These are phyloP conservation scores for Amiota mariae DNA, from an alignment of 2,888 invertebrate species.

Conservation along the genomic window DNA sequence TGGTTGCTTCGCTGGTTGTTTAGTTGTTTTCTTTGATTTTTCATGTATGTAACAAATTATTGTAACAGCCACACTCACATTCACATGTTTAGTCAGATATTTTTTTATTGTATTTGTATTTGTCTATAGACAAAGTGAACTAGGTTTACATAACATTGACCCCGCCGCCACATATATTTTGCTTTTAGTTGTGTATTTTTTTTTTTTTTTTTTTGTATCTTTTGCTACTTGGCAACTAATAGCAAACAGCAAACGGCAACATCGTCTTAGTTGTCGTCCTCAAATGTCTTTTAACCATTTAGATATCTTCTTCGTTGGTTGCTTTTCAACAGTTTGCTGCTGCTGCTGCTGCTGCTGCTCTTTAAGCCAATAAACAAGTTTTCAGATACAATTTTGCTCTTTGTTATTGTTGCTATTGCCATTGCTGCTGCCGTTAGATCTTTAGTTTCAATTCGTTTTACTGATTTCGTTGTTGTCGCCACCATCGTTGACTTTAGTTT, in stretches of 20 bases:
- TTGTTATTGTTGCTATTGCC: conserved; percentile 29
- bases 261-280: not conserved
- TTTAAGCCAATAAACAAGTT: conserved; percentile 66
- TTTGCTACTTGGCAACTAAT: conserved; percentile 20
- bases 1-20: not conserved
- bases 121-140: conserved; percentile 51
- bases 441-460: conserved; percentile 31
- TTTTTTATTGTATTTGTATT: too few species aligned
- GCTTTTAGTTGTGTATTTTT: conserved; percentile 30
- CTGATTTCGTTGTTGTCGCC: not conserved
- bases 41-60: conserved; percentile 25
- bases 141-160: conserved; percentile 68
- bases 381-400: conserved; percentile 33
- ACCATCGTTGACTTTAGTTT: not conserved
- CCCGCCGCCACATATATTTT: conserved; percentile 44
- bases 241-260: not conserved
- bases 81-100: too few species aligned
- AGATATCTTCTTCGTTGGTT: too few species aligned
- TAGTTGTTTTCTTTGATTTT: not conserved
- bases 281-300: too few species aligned
- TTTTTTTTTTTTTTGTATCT: conserved; percentile 29
- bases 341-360: conserved; percentile 35
- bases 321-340: conserved; percentile 10
- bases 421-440: conserved; percentile 25
- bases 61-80: conserved; percentile 26